Base-by-base conservation (phyloP, 2,113 vertebrate species). In the Rhinoderma darwinii region DNA sequence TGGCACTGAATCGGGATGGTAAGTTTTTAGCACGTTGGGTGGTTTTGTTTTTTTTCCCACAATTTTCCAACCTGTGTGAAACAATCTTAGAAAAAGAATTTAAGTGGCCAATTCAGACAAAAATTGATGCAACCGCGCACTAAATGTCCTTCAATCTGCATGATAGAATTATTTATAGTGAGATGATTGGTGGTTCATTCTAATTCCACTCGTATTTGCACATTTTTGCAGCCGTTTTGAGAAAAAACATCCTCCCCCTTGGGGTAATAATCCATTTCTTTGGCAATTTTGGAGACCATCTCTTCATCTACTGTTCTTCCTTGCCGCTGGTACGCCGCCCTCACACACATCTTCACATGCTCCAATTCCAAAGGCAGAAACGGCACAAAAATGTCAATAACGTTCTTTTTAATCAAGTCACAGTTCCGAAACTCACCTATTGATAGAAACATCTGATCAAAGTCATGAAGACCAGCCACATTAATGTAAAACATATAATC, bases 351-450 rank as follows among this genome's bases (percentile, higher is more conserved):
- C 51, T 97, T 93, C 25, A 99, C 93, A 0, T 99, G 98, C 39
- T 88, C 92, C 89, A 96, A 96, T 83, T 99, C 98, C 94, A 99
- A 91, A 5, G 98, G 98, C 41, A 99, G 94, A 82, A 99, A 97
- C 0, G 98, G 98, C 12, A 99, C 94, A 0, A 98, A 99, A 87
- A 96, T 97, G 88, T 99, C 98, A 22, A 99, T 97, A 89, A 99
- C 93, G 89, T 98, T 96, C 88, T 94, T 96, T 85, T 97, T 97
- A 2, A 99, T 99, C 84, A 99, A 88, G 83, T 95, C 97, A 44
- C 96, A 96, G 87, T 95, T 97, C 96, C 96, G 98, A 90, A 99
- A 96, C 15, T 97, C 98, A 92, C 97, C 97, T 99, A 54, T 0
- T 7, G 50, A 73, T 43, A 72, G 35, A 68, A 50, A 85, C 80